Evolutionary conservation across 1,140 invertebrate species (phyloP).

Genomic region (Alviniconcha marisindica): DNA sequence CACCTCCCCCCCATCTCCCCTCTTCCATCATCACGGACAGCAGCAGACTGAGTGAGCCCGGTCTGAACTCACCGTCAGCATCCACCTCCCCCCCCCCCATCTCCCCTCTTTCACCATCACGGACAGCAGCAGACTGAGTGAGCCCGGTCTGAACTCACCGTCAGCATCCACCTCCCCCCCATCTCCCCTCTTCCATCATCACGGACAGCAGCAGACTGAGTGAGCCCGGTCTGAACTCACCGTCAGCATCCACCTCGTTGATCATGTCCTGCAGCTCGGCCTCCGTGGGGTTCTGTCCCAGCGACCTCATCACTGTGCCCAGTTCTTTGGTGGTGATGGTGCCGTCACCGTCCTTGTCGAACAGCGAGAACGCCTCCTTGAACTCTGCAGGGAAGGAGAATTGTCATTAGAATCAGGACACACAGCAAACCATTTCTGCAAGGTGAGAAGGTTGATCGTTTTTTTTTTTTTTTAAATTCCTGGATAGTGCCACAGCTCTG

Average conservation of each 20-base stretch:
- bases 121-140: too few species aligned
- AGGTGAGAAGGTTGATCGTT: not conserved
- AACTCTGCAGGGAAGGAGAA: slow-evolving; percentile 49
- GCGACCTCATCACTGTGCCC: slow-evolving; percentile 62
- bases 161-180: too few species aligned
- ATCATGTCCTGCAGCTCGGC: slow-evolving; percentile 90
- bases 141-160: too few species aligned
- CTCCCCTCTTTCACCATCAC: too few species aligned
- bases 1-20: too few species aligned
- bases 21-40: too few species aligned
- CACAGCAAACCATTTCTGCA: too few species aligned
- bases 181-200: too few species aligned
- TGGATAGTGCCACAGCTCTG: not conserved
- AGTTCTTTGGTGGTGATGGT: slow-evolving; percentile 64
- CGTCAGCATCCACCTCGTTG: slow-evolving; percentile 86
- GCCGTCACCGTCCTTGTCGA: slow-evolving; percentile 64
- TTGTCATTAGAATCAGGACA: not conserved
- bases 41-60: too few species aligned
- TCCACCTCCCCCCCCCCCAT: too few species aligned
- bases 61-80: too few species aligned
- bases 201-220: too few species aligned
- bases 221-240: slow-evolving; percentile 48
- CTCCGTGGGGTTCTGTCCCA: slow-evolving; percentile 67
- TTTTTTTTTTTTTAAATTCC: not conserved
- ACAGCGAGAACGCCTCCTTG: slow-evolving; percentile 64